Evolutionary conservation across 2,888 invertebrate genomes (phyloP).

Genomic region (Apamea anceps): DNA sequence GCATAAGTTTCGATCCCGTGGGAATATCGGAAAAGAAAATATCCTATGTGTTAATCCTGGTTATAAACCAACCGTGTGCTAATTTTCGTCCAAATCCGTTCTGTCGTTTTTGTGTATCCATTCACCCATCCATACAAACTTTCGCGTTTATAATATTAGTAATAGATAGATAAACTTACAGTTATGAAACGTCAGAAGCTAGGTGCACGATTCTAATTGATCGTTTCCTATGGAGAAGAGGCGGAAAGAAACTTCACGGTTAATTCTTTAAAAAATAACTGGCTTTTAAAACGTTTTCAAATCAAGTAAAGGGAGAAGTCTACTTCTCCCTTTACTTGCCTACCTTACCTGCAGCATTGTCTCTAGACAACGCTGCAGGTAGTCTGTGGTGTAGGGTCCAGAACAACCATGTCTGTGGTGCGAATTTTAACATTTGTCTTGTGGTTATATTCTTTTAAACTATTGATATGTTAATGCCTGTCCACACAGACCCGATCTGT

Average conservation of each 20-base stretch:
- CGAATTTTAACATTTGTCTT: neutral
- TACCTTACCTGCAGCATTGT: too few species aligned
- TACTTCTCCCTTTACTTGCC: too few species aligned
- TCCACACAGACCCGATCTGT: neutral
- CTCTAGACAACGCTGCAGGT: neutral
- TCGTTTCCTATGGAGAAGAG: too few species aligned
- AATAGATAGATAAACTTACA: neutral
- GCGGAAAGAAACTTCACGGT: neutral
- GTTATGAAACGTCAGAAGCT: neutral
- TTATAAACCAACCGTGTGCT: too few species aligned
- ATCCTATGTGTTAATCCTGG: too few species aligned
- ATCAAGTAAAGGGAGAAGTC: neutral
- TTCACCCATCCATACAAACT: too few species aligned
- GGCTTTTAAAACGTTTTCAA: neutral
- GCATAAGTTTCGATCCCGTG: too few species aligned
- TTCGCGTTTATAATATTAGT: too few species aligned
- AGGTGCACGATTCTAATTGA: too few species aligned
- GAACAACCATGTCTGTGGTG: neutral
- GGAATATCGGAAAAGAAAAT: too few species aligned
- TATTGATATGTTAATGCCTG: constrained; percentile 20
- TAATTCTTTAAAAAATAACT: neutral
- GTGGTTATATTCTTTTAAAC: neutral
- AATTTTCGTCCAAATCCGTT: too few species aligned
- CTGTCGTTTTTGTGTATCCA: too few species aligned
- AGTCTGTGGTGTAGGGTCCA: neutral